phyloP scores from a whole-genome alignment of 2,888 invertebrate genomes.

The Luffia ferchaultella region DNA sequence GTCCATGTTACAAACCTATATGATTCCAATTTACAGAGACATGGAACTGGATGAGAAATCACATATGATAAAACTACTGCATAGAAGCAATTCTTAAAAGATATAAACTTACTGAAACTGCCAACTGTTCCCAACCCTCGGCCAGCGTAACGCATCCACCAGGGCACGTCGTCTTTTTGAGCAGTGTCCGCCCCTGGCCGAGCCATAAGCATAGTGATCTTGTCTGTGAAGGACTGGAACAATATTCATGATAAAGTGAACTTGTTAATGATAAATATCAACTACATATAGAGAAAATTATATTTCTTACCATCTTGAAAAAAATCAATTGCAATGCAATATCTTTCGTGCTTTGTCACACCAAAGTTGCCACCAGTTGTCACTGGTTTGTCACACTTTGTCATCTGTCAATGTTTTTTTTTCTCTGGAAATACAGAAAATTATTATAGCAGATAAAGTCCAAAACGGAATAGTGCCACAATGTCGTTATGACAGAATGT shows the following conservation, averaged over 20 bases:
- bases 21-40: no score
- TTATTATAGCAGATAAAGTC: no score
- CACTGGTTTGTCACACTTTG: conserved; percentile 24
- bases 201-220: conserved; percentile 80
- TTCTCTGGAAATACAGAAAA: no score
- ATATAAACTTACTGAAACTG: conserved; percentile 75
- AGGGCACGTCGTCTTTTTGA: conserved; percentile 84
- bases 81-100: no score
- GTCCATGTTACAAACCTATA: no score
- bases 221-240: conserved; percentile 79
- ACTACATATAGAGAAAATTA: conserved; percentile 3
- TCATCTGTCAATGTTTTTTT: not conserved
- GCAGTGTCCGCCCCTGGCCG: conserved; percentile 81
- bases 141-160: conserved; percentile 90
- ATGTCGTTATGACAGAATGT: no score
- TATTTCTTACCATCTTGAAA: conserved; percentile 47
- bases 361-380: conserved; percentile 29
- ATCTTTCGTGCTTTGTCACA: conserved; percentile 22
- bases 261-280: not conserved
- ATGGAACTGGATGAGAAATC: no score
- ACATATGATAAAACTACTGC: no score
- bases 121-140: conserved; percentile 85
- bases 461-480: no score
- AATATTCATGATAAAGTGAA: conserved; percentile 25
- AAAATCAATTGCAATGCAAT: conserved; percentile 43